These are phyloP conservation scores for Drosophila grimshawi DNA, from an alignment of 1,140 invertebrate species.

Conservation along the genomic window DNA sequence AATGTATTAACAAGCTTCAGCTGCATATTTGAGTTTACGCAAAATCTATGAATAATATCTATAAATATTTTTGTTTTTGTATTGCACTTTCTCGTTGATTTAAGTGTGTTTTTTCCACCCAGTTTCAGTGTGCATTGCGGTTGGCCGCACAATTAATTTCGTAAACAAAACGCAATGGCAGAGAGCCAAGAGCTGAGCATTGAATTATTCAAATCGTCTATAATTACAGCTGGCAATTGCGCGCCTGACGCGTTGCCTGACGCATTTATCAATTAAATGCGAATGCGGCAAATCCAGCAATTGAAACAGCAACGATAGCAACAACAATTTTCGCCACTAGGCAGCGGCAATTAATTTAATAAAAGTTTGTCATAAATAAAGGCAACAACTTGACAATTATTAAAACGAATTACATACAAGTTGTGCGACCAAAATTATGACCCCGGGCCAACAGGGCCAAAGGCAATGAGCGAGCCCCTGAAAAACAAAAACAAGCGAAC, in stretches of 20 bases:
- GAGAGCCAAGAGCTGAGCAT: slow-evolving; percentile 44
- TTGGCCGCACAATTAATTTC: slow-evolving; percentile 73
- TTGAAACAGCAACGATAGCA: slow-evolving; percentile 61
- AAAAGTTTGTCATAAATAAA: slow-evolving; percentile 81
- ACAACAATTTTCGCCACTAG: slow-evolving; percentile 27
- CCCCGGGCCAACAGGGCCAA: slow-evolving; percentile 18
- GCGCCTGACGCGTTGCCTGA: slow-evolving; percentile 26
- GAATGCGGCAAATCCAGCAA: slow-evolving; percentile 71
- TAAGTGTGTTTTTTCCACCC: neutral
- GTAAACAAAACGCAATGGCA: slow-evolving; percentile 71
- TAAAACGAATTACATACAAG: slow-evolving; percentile 73
- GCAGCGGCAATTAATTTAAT: slow-evolving; percentile 72
- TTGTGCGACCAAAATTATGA: slow-evolving; percentile 21
- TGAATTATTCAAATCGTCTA: slow-evolving; percentile 82
- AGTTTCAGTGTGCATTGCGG: slow-evolving; percentile 29
- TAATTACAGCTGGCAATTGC: slow-evolving; percentile 68
- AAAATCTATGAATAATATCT: no score
- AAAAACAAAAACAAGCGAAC: no score
- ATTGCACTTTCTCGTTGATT: neutral
- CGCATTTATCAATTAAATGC: slow-evolving; percentile 82
- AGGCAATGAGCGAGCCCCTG: slow-evolving; percentile 34
- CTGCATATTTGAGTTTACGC: no score
- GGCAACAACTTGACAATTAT: slow-evolving; percentile 76
- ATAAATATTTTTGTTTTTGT: no score
- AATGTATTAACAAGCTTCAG: no score